These are phyloP conservation scores for Tetragnatha montana DNA, from an alignment of 2,888 invertebrate species.

Conservation along the genomic window DNA sequence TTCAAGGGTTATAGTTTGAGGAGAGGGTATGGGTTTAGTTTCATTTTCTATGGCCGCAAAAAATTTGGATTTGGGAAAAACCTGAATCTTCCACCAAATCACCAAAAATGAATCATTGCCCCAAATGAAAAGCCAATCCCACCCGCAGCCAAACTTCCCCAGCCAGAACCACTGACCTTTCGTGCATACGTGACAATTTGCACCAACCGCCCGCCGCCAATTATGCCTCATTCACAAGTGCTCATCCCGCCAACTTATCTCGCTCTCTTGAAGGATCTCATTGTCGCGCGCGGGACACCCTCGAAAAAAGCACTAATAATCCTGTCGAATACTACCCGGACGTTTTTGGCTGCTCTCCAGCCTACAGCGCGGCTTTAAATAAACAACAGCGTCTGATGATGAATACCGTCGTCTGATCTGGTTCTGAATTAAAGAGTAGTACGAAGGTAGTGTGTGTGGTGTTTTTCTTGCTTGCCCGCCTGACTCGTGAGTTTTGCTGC, in stretches of 20 bases:
- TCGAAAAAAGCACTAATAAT: too few relatives aligned
- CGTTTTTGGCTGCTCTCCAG: conserved; percentile 52
- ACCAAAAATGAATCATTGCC: too few relatives aligned
- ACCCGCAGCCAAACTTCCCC: background rate
- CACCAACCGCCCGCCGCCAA: background rate
- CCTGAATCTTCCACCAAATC: too few relatives aligned
- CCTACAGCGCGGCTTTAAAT: conserved; percentile 17
- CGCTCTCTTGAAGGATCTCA: conserved; percentile 11
- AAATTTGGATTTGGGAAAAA: too few relatives aligned
- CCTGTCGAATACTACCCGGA: background rate
- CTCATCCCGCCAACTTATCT: conserved; percentile 3
- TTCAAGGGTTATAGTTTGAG: too few relatives aligned
- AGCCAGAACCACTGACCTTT: background rate
- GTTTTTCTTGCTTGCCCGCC: conserved; percentile 45
- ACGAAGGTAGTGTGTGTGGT: conserved; percentile 7
- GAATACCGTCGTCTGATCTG: conserved; percentile 44
- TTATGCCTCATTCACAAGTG: conserved; percentile 5
- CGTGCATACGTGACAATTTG: conserved; percentile 29
- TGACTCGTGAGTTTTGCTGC: conserved; percentile 5
- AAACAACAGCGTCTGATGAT: conserved; percentile 31
- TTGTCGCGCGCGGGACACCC: conserved; percentile 14
- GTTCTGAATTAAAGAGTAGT: conserved; percentile 46
- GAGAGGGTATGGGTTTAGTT: too few relatives aligned
- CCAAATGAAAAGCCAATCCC: too few relatives aligned
- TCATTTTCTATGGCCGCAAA: too few relatives aligned